phyloP scores from a whole-genome alignment of 2,113 vertebrate genomes.

The Chaenogobius annularis region DNA sequence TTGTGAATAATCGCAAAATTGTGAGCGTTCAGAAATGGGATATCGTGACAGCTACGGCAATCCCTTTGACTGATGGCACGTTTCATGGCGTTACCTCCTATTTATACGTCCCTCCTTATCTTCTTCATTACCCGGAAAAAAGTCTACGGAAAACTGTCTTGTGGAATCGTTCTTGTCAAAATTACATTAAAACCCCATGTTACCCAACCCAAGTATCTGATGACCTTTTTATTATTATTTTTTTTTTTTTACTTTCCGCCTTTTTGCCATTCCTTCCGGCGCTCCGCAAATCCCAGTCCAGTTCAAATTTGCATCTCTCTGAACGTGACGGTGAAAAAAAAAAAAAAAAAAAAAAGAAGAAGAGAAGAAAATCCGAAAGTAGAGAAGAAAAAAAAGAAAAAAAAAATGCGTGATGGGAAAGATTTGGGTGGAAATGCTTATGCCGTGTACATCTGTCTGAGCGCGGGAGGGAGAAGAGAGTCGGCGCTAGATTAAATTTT shows the following conservation, averaged over 20 bases:
- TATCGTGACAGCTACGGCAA: too few relatives aligned
- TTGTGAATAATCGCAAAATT: too few relatives aligned
- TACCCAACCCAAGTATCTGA: neutral
- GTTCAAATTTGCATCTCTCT: constrained; percentile 97
- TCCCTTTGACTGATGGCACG: too few relatives aligned
- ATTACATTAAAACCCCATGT: neutral
- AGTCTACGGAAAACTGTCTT: neutral
- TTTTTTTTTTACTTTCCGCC: too few relatives aligned
- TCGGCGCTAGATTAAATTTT: constrained; percentile 98
- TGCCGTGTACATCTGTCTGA: constrained; percentile 22
- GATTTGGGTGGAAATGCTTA: constrained; percentile 19
- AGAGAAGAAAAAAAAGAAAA: constrained; percentile 20
- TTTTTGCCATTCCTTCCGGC: constrained; percentile 89
- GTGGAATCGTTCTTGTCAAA: too few relatives aligned
- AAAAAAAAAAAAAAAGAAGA: constrained; percentile 28
- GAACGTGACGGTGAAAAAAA: constrained; percentile 87
- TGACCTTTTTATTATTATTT: neutral
- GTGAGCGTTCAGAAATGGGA: too few relatives aligned
- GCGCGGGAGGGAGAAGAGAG: constrained; percentile 47
- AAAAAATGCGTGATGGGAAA: constrained; percentile 44
- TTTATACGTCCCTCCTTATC: too few relatives aligned
- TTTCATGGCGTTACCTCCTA: too few relatives aligned
- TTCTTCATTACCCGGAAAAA: neutral
- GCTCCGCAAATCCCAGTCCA: constrained; percentile 89
- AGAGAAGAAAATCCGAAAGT: constrained; percentile 20